Conservation (phyloP, 2,888 invertebrate species). For the Apamea monoglypha region DNA sequence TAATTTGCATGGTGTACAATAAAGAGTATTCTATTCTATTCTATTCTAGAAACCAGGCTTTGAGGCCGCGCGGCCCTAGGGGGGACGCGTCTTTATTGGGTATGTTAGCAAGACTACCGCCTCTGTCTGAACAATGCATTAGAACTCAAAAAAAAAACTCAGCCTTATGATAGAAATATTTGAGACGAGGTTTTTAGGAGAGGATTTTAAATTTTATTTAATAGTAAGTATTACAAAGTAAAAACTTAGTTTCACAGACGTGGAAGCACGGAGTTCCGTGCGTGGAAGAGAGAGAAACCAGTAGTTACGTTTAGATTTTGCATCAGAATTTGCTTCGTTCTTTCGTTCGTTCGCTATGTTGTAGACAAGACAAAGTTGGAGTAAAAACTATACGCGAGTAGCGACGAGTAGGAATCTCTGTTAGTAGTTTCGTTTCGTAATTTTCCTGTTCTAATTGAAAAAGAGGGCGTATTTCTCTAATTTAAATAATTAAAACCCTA, state of each 20-base stretch:
- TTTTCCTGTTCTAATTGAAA: conserved; percentile 63
- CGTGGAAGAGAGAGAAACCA: neutral
- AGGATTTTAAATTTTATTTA: neutral
- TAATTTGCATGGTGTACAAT: no score
- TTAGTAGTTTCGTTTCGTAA: conserved; percentile 63
- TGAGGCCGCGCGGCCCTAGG: no score
- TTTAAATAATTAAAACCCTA: conserved; percentile 28
- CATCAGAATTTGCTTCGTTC: neutral
- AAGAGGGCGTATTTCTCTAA: conserved; percentile 65
- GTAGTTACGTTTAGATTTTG: conserved; percentile 40
- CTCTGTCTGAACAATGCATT: no score
- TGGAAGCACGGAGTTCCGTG: no score
- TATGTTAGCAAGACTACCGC: no score
- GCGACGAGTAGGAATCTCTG: conserved; percentile 52
- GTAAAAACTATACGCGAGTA: conserved; percentile 42
- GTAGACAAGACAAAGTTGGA: conserved; percentile 20
- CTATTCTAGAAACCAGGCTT: no score
- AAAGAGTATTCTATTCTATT: no score
- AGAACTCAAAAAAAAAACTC: no score
- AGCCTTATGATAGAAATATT: no score
- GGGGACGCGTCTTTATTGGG: no score
- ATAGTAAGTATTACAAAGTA: neutral
- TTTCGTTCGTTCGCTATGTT: neutral
- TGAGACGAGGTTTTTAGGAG: no score
- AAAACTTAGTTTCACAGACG: neutral